Evolutionary conservation across 2,888 invertebrate species (phyloP).

Genomic region (Drosophila nr. fundita): DNA sequence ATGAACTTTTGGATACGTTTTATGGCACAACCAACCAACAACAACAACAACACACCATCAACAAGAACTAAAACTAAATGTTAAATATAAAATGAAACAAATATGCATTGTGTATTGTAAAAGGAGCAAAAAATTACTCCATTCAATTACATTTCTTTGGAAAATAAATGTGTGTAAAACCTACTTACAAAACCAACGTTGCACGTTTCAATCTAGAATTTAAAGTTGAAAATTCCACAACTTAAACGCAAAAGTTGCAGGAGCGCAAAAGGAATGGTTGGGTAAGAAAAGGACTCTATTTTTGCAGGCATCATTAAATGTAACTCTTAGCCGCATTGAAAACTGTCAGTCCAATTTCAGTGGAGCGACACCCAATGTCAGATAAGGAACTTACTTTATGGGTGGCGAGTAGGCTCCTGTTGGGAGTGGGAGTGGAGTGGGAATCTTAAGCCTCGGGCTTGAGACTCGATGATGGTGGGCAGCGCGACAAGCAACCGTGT

Average conservation of each 20-base stretch:
- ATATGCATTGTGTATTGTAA: conserved; percentile 53
- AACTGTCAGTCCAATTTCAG: conserved; percentile 74
- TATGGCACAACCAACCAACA: conserved; percentile 61
- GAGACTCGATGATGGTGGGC: conserved; percentile 1
- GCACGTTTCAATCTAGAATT: conserved; percentile 45
- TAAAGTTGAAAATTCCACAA: conserved; percentile 52
- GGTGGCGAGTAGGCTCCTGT: neutral
- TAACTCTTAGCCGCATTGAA: conserved; percentile 65
- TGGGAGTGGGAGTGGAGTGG: neutral
- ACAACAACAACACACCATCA: conserved; percentile 10
- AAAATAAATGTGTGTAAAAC: conserved; percentile 69
- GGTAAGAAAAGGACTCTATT: conserved; percentile 37
- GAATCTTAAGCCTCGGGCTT: conserved; percentile 9
- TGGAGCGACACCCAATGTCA: neutral
- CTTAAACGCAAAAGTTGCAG: conserved; percentile 46
- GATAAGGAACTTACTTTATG: conserved; percentile 51
- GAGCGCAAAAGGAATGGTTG: neutral
- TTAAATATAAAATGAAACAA: conserved; percentile 47
- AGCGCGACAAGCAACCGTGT: conserved; percentile 30
- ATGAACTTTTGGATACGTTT: conserved; percentile 73
- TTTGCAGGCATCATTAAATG: conserved; percentile 79
- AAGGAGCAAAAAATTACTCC: conserved; percentile 57
- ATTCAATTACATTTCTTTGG: conserved; percentile 62
- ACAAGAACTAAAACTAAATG: conserved; percentile 35
- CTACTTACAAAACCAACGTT: conserved; percentile 42